Base-by-base conservation (phyloP, 2,113 vertebrate species). In the Cochlearius cochlearius region DNA sequence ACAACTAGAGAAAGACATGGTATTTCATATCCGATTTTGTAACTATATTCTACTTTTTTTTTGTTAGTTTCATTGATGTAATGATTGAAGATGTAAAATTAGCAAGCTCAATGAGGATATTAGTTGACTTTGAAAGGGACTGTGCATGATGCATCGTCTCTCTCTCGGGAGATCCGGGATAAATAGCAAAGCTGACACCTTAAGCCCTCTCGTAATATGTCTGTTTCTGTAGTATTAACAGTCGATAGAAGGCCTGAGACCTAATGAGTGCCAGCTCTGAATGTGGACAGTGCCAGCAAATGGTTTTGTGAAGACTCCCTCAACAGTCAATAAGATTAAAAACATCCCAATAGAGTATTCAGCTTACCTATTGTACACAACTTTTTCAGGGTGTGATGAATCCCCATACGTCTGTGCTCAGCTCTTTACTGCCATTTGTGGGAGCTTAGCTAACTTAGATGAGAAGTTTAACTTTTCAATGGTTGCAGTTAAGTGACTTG, bases 341-440 rank as follows among this genome's bases (percentile, higher is more conserved):
- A 49, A 5, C 15, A n/a, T 20, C 53, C 41, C 39, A 30, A 3
- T 1, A 29, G 18, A 50, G 7, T 50, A 52, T 77, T 86, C 36
- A 60, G 20, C 13, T 71, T 68, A 29, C 41, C n/a, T 68, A 3
- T 18, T 43, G n/a, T 50, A 60, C 36, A 43, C 27, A 69, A 20
- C 13, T 60, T 3, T 58, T 41, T 69, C 27, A 49, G 34, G 6
- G 5, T n/a, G 39, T 32, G 63, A 64, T 56, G 25, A 64, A 88
- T 43, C 12, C 29, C n/a, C 17, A 12, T 9, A 27, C 0, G 1
- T 45, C 52, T 71, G 3, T 3, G 1, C 23, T 30, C 23, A 36
- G 11, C 12, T 15, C 20, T 78, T 79, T 27, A 19, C 11, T 73
- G 17, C 4, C 11, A 4, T 64, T 72, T 73, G 20, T 60, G 34